Evolutionary conservation across 2,888 invertebrate genomes (phyloP), one percentile per base, ranked within the genome.

Genomic region (Lasioglossum zephyrum): DNA sequence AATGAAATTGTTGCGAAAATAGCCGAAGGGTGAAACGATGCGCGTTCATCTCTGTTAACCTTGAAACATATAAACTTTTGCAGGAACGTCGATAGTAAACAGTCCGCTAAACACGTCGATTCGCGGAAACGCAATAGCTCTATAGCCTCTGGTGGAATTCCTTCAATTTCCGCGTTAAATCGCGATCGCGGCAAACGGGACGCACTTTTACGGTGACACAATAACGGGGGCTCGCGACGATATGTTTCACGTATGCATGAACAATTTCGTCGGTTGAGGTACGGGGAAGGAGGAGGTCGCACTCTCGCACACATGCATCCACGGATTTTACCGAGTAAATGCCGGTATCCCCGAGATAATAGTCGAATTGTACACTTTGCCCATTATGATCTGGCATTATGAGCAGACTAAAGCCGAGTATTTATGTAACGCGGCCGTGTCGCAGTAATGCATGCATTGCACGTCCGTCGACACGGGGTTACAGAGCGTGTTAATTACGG

Each of bases 401-500:
- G 82, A 87, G 82, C 89, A 89, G 87, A 90, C 92, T 85, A 90
- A 93, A 94, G 92, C 93, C 90, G 89, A 91, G 93, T 94, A 94
- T 94, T 94, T 94, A 93, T 94, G 93, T 93, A 93, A 92, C 91
- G 91, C 89, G 88, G 91, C 89, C 76, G 82, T 85, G 92, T 89
- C 90, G 91, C 92, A 88, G 92, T 93, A 93, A 93, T 93, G 92
- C 92, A 93, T 93, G 93, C 92, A 93, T 94, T 92, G 92, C 92
- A 91, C 91, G 92, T 92, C 91, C 92, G 90, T 90, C 91, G 90
- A 91, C 92, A 90, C 92, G 91, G 86, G 92, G 91, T 92, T 92
- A 92, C 92, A 87, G 88, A 91, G 90, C 92, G 92, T 94, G 94
- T 94, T 94, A 94, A 94, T 94, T 94, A 94, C 93, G 86, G 86